phyloP scores from a whole-genome alignment of 1,140 invertebrate genomes.

The Spodoptera frugiperda region DNA sequence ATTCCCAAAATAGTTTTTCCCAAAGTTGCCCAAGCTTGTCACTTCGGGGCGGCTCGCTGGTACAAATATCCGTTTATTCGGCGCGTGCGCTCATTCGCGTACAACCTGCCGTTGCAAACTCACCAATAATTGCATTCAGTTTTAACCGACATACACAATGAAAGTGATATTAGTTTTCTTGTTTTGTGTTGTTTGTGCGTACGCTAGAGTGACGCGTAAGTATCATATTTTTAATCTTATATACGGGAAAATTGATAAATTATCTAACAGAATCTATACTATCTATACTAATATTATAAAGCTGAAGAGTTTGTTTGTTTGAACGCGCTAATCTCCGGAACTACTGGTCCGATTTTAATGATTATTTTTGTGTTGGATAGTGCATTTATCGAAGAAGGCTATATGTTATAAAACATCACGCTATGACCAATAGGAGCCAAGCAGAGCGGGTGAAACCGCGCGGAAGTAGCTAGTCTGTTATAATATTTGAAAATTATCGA shows the following conservation, averaged over 20 bases:
- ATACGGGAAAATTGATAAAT: conserved; percentile 7
- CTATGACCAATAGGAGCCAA: too few relatives aligned
- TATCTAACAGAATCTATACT: too few relatives aligned
- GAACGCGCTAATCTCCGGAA: too few relatives aligned
- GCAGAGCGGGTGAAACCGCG: too few relatives aligned
- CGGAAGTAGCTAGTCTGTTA: too few relatives aligned
- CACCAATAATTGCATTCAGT: conserved; percentile 28
- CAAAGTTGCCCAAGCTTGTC: conserved; percentile 59
- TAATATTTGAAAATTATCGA: too few relatives aligned
- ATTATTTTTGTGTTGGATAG: too few relatives aligned
- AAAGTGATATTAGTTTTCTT: conserved; percentile 54
- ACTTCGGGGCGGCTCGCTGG: conserved; percentile 55
- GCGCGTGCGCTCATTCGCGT: conserved; percentile 66
- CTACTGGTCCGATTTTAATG: too few relatives aligned
- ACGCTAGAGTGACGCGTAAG: conserved; percentile 45
- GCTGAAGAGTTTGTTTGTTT: too few relatives aligned
- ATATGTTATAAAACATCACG: too few relatives aligned
- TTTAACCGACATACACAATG: conserved; percentile 44
- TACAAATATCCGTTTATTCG: conserved; percentile 75
- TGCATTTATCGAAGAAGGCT: too few relatives aligned
- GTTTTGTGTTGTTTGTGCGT: conserved; percentile 53
- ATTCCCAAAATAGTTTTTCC: conserved; percentile 50
- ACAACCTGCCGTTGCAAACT: conserved; percentile 51
- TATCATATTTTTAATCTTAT: conserved; percentile 38
- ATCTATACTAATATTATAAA: too few relatives aligned